These are phyloP conservation scores for Zaprionus ornatus DNA, from an alignment of 1,140 invertebrate species.

Conservation along the genomic window DNA sequence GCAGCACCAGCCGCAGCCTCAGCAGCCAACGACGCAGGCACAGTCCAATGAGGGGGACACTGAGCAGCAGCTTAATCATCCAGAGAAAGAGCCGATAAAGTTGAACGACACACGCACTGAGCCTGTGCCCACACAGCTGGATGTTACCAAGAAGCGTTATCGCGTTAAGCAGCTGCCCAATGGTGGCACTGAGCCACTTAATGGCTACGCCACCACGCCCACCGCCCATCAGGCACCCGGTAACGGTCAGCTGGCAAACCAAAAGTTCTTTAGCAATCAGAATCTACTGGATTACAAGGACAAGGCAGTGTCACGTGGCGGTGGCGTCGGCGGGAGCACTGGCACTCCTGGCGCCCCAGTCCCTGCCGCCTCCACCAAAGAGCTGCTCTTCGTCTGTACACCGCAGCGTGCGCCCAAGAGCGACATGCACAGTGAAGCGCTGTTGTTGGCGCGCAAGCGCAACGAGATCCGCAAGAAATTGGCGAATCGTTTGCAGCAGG, in stretches of 20 bases:
- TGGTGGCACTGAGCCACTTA: slow-evolving; percentile 66
- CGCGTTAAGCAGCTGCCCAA: slow-evolving; percentile 68
- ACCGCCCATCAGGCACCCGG: slow-evolving; percentile 65
- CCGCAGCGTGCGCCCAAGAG: slow-evolving; percentile 65
- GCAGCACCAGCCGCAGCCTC: slow-evolving; percentile 80
- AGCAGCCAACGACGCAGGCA: slow-evolving; percentile 27
- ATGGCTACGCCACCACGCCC: slow-evolving; percentile 79
- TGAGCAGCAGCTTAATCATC: slow-evolving; percentile 17
- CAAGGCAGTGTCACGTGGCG: slow-evolving; percentile 30
- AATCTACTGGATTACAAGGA: slow-evolving; percentile 74
- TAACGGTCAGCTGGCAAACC: slow-evolving; percentile 58
- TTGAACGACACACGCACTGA: slow-evolving; percentile 47
- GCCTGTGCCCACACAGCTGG: slow-evolving; percentile 66
- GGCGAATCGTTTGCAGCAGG: slow-evolving; percentile 63
- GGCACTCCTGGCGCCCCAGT: slow-evolving; percentile 44
- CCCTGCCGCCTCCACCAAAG: slow-evolving; percentile 76
- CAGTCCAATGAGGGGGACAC: slow-evolving; percentile 46
- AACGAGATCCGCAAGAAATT: slow-evolving; percentile 77
- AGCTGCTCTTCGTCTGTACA: slow-evolving; percentile 80
- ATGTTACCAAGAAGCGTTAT: slow-evolving; percentile 73
- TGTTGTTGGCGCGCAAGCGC: slow-evolving; percentile 71
- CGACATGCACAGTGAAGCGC: slow-evolving; percentile 65
- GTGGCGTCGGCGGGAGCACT: slow-evolving; percentile 8
- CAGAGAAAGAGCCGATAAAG: slow-evolving; percentile 43
- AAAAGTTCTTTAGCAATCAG: slow-evolving; percentile 83